Base-by-base conservation (phyloP, 2,888 invertebrate genomes). In the Meliscaeva auricollis region DNA sequence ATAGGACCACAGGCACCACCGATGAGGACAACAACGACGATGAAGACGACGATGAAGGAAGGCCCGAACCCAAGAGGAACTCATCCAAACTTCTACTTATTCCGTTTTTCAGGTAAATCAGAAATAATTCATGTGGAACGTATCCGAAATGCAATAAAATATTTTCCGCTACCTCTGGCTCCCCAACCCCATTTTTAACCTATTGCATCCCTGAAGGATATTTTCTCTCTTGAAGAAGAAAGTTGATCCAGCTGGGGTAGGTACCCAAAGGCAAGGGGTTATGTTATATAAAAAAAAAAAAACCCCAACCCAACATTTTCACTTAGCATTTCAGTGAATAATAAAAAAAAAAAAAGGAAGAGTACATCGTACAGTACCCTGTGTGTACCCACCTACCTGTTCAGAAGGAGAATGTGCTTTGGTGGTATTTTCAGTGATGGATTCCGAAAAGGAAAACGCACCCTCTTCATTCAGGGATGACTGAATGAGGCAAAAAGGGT, bases 81-180 rank as follows among this genome's bases (percentile, higher is more conserved):
- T 77, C 85, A 85, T 73, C 81, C 81, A 81, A 85, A 85, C 85
- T 85, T 77, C 77, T 81, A 77, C 85, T 77, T 85, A 81, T 85
- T 85, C 81, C 85, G 81, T 81, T 85, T 85, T 85, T 85, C 85
- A 85, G 81, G 85, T 85, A 85, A 85, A 85, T 85, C 85, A 85
- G 85, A 85, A 85, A 81, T 85, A 85, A 85, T 85, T 85, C 85
- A 85, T 85, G 85, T 81, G 85, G 85, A 85, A 85, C 81, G 81
- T 85, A 85, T 85, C 80, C 75, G 80, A 81, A 85, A 85, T 81
- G 85, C 85, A 85, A 85, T 85, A 85, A 85, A 85, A 84, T 80
- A 84, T 84, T 84, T 84, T 79, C 80, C 32, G 50, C 68, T 48
- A 48, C 66, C 60, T 11, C 60, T 32, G 11, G 2, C 46, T 38